These are phyloP conservation scores for Eublepharis macularius DNA, from an alignment of 2,113 vertebrate genomes.

Conservation along the genomic window DNA sequence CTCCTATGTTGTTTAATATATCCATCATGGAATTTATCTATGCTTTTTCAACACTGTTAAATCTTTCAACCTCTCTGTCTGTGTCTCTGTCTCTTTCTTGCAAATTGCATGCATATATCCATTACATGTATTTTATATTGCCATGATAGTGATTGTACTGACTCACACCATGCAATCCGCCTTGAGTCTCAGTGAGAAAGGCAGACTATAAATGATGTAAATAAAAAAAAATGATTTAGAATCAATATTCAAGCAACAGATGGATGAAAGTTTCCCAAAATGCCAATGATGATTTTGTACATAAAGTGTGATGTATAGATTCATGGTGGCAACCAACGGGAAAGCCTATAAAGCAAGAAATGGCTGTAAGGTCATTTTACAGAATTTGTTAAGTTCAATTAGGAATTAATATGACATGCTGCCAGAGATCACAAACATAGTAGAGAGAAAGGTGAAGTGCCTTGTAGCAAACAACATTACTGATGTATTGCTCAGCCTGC, in stretches of 20 bases:
- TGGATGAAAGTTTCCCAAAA: not conserved
- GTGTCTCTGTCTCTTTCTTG: too few species aligned
- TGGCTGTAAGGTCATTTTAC: not conserved
- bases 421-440: not conserved
- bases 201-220: too few species aligned
- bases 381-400: not conserved
- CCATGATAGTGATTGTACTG: too few species aligned
- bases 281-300: not conserved
- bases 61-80: too few species aligned
- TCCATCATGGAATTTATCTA: too few species aligned
- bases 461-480: not conserved
- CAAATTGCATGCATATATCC: too few species aligned
- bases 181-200: too few species aligned
- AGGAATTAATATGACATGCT: not conserved
- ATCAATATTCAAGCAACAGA: not conserved
- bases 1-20: too few species aligned
- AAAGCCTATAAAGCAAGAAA: not conserved
- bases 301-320: not conserved
- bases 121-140: too few species aligned
- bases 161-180: too few species aligned
- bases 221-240: too few species aligned
- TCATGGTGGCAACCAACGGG: not conserved
- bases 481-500: not conserved
- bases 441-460: not conserved
- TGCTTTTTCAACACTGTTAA: too few species aligned